phyloP scores from a whole-genome alignment of 2,113 vertebrate species.

The Rhea pennata region DNA sequence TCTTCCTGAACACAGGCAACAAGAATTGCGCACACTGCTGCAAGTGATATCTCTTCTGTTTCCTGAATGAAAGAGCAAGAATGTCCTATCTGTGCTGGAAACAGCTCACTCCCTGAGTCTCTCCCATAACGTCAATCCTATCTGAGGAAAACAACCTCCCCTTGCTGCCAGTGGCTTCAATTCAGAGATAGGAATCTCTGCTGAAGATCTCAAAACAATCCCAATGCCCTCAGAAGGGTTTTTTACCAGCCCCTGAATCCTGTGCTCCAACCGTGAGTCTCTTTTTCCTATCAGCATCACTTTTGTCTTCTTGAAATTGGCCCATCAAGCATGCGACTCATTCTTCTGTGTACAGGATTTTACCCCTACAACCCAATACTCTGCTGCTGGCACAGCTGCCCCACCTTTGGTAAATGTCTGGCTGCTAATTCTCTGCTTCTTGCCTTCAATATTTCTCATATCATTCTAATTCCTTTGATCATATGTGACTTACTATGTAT shows the following conservation, averaged over 20 bases:
- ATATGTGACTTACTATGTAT: not conserved
- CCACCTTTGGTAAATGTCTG: not conserved
- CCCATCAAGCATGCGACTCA: fast-evolving
- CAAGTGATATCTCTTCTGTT: conserved; percentile 3
- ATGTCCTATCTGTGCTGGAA: not conserved
- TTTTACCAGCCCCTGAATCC: not conserved
- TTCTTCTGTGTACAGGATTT: fast-evolving
- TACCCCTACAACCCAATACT: not conserved
- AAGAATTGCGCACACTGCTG: not conserved
- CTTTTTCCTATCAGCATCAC: not conserved
- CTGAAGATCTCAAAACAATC: not conserved
- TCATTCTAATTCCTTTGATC: not conserved
- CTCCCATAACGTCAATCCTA: not conserved
- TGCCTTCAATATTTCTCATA: not conserved
- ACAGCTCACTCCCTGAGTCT: not conserved
- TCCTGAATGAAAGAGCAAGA: not conserved
- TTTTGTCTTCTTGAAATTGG: not conserved
- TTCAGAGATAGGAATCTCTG: not conserved
- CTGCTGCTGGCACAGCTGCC: not conserved
- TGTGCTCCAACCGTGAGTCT: not conserved
- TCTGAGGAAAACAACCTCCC: not conserved
- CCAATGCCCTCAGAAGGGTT: not conserved
- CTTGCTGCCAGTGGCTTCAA: not conserved
- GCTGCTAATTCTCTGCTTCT: not conserved
- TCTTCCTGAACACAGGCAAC: not conserved